A percentile compares a stretch with the other conserved stretches of the same genome.
Evolutionary conservation across 2,797 vertebrate genomes (phyloP).

Genomic region (Labroides dimidiatus): DNA sequence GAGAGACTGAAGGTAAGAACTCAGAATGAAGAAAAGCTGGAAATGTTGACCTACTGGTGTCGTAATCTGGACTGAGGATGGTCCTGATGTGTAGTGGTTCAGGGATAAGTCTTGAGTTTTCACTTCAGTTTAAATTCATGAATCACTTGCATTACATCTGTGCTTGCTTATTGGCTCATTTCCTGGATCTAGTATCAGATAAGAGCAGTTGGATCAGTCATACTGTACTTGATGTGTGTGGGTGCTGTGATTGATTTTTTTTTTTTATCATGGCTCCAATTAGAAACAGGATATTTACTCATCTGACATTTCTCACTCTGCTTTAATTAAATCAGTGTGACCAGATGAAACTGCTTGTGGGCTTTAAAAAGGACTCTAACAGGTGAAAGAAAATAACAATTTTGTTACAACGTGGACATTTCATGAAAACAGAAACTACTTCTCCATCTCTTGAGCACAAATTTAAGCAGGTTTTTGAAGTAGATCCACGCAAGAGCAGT

Average conservation of each 20-base stretch:
- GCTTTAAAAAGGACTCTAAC: slow-evolving; percentile 6
- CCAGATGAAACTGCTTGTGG: not conserved
- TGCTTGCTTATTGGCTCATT: not conserved
- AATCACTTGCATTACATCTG: not conserved
- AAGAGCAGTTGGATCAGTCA: not conserved
- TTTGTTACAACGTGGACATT: not conserved
- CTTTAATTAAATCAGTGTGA: slow-evolving; percentile 24
- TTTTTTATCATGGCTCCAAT: slow-evolving; percentile 18
- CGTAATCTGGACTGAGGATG: not conserved
- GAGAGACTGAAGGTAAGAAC: slow-evolving; percentile 91
- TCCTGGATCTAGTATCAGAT: not conserved
- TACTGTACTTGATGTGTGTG: not conserved
- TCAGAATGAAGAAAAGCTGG: not conserved
- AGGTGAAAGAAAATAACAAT: not conserved
- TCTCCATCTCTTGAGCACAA: not conserved
- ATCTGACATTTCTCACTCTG: slow-evolving; percentile 14
- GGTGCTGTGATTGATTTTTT: slow-evolving; percentile 11
- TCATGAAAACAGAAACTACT: slow-evolving; percentile 2
- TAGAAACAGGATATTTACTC: slow-evolving; percentile 24
- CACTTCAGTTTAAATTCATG: not conserved
- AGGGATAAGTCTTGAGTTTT: too few relatives aligned
- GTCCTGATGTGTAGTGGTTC: not conserved
- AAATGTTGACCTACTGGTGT: not conserved
- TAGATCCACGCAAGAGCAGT: not conserved
- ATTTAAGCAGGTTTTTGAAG: not conserved